Percentiles rank a stretch among this genome's conserved stretches.
Evolutionary conservation across 2,113 vertebrate species (phyloP).

Genomic region (Podilymbus podiceps): DNA sequence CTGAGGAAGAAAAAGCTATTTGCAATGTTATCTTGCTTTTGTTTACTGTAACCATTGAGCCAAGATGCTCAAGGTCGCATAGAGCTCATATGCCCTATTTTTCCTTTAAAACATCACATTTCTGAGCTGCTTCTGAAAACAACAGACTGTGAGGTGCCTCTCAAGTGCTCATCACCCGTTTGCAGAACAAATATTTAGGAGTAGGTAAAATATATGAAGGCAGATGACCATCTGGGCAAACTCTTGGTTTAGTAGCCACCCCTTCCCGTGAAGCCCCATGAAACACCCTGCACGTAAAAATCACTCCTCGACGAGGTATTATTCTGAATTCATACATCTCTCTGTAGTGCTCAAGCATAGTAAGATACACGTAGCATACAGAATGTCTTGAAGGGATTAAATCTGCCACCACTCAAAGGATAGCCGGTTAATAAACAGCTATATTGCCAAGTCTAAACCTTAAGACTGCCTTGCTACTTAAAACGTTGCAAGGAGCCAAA

Average conservation of each 20-base stretch:
- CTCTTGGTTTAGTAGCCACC: background rate
- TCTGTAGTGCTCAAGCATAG: background rate
- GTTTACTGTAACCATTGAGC: background rate
- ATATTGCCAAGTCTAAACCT: background rate
- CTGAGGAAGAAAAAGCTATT: background rate
- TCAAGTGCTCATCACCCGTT: background rate
- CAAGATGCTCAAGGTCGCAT: accelerated
- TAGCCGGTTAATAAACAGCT: background rate
- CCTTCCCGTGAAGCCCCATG: background rate
- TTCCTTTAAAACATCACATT: background rate
- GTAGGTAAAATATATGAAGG: background rate
- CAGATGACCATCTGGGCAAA: background rate
- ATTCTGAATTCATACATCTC: background rate
- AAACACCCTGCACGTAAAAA: accelerated
- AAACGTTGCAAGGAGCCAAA: background rate
- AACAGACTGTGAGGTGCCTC: background rate
- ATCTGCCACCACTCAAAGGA: background rate
- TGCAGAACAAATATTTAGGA: background rate
- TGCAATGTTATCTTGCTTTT: background rate
- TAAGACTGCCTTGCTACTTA: background rate
- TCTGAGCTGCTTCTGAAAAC: background rate
- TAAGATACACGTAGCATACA: accelerated
- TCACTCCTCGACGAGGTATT: background rate
- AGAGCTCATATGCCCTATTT: background rate
- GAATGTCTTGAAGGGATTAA: background rate